Conservation (phyloP, 2,797 vertebrate genomes). For the Adelosebastes latens region DNA sequence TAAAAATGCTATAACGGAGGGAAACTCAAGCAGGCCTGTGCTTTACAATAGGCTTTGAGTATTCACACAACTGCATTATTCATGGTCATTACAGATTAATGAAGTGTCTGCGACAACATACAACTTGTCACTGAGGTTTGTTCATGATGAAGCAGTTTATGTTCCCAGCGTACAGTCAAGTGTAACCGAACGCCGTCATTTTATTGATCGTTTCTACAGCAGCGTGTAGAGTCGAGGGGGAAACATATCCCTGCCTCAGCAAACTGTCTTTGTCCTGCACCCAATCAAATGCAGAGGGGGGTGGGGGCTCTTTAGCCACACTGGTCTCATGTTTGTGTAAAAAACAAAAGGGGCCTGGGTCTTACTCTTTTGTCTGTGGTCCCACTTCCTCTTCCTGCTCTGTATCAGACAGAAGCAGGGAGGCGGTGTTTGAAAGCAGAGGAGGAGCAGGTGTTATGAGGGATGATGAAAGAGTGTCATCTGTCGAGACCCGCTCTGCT, state of each 20-base stretch:
- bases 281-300: slow-evolving; percentile 12
- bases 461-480: slow-evolving; percentile 5
- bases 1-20: not conserved
- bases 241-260: slow-evolving; percentile 30
- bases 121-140: slow-evolving; percentile 32
- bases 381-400: not conserved
- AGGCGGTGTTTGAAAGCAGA: slow-evolving; percentile 1
- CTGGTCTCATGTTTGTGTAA: not conserved
- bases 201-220: slow-evolving; percentile 37
- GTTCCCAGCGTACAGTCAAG: not conserved
- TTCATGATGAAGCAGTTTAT: slow-evolving; percentile 19
- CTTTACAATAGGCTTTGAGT: not conserved
- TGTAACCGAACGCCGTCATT: not conserved
- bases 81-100: slow-evolving; percentile 47
- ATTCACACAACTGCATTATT: slow-evolving; percentile 44
- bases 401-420: not conserved
- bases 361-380: slow-evolving; percentile 29
- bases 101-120: slow-evolving; percentile 38
- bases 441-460: slow-evolving; percentile 25
- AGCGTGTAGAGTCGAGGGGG: not conserved
- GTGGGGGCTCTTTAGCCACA: slow-evolving; percentile 22
- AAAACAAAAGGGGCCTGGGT: not conserved
- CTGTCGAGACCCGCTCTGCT: slow-evolving; percentile 16
- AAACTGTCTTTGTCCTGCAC: slow-evolving; percentile 62
- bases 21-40: not conserved